These are phyloP conservation scores for Phyto melanocephala DNA, from an alignment of 2,888 invertebrate species.

Conservation along the genomic window DNA sequence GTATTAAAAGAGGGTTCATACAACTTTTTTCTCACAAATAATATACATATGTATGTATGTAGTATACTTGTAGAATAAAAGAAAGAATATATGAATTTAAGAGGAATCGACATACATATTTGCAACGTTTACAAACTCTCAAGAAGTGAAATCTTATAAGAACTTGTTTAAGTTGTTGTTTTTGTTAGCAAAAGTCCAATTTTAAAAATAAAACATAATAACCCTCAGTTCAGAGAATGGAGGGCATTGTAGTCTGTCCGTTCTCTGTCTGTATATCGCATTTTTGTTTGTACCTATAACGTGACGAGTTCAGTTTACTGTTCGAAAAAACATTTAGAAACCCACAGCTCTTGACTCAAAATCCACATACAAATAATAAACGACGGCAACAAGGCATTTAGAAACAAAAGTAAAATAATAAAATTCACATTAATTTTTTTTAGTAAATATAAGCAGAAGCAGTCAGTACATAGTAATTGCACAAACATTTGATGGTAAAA, in stretches of 20 bases:
- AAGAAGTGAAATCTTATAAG: constrained; percentile 61
- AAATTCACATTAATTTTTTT: constrained; percentile 11
- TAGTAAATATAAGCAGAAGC: constrained; percentile 7
- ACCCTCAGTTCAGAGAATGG: constrained; percentile 50
- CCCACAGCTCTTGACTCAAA: constrained; percentile 31
- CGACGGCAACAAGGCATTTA: background rate
- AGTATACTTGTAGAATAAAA: background rate
- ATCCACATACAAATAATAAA: constrained; percentile 46
- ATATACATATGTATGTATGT: no score
- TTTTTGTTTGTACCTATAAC: background rate
- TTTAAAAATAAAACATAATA: constrained; percentile 28
- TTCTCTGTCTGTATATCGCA: background rate
- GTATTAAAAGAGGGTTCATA: constrained; percentile 56
- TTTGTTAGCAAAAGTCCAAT: constrained; percentile 4
- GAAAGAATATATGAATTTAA: constrained; percentile 32
- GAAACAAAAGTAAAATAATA: constrained; percentile 9
- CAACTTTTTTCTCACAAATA: constrained; percentile 4
- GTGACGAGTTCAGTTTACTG: constrained; percentile 3
- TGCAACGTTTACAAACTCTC: constrained; percentile 45
- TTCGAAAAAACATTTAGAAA: constrained; percentile 38
- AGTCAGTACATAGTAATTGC: background rate
- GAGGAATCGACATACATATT: constrained; percentile 10
- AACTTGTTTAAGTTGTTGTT: constrained; percentile 20
- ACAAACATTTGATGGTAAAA: background rate
- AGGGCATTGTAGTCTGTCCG: constrained; percentile 11